Percentiles rank a stretch among this genome's conserved stretches.
Conservation (phyloP, 2,888 invertebrate genomes). For the Tetragonisca angustula region DNA sequence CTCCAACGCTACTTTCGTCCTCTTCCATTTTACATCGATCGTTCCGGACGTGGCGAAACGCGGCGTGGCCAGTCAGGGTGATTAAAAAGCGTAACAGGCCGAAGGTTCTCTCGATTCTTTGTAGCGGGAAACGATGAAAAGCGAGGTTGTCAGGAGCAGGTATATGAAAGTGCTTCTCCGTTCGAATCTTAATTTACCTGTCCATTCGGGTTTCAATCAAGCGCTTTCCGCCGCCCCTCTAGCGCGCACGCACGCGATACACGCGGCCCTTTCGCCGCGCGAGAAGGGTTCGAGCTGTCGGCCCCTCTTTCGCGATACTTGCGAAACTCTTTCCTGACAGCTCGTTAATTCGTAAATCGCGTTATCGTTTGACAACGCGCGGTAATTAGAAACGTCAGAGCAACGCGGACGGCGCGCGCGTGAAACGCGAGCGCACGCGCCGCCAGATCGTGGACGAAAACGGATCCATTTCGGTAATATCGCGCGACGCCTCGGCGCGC, state of each 20-base stretch:
- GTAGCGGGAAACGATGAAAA: slow-evolving; percentile 38
- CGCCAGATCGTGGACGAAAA: slow-evolving; percentile 21
- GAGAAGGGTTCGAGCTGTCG: slow-evolving; percentile 32
- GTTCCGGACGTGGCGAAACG: neutral
- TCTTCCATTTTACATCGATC: neutral
- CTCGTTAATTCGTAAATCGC: slow-evolving; percentile 67
- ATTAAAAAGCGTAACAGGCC: slow-evolving; percentile 17
- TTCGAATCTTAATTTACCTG: slow-evolving; percentile 69
- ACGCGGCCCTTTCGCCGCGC: slow-evolving; percentile 22
- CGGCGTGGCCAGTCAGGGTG: neutral
- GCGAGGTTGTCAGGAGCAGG: slow-evolving; percentile 51
- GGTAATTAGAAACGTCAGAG: slow-evolving; percentile 69
- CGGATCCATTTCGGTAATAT: slow-evolving; percentile 9
- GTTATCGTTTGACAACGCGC: slow-evolving; percentile 42
- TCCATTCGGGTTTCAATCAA: slow-evolving; percentile 66
- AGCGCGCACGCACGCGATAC: slow-evolving; percentile 41
- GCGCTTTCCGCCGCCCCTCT: slow-evolving; percentile 27
- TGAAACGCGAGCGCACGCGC: neutral
- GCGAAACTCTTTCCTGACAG: slow-evolving; percentile 66
- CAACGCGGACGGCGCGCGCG: slow-evolving; percentile 52
- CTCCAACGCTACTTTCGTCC: no score
- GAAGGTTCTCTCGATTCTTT: slow-evolving; percentile 33
- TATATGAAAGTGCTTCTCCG: slow-evolving; percentile 48
- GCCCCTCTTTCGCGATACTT: slow-evolving; percentile 28
- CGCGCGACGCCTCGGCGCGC: neutral